Conservation (phyloP, 2,888 invertebrate genomes). For the Ceramica pisi region DNA sequence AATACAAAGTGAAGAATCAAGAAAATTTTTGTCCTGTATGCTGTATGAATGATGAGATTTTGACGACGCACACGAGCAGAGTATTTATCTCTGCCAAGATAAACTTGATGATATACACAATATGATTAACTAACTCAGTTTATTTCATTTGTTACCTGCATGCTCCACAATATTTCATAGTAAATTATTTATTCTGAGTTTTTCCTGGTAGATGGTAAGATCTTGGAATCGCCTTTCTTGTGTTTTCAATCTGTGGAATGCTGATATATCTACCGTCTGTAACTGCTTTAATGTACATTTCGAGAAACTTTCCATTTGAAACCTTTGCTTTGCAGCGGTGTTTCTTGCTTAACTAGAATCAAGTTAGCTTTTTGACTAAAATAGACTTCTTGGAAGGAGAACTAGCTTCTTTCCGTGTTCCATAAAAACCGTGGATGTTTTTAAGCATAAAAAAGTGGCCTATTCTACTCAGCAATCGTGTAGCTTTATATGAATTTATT, state of each 20-base stretch:
- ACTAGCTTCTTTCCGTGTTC: no score
- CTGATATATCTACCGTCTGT: neutral
- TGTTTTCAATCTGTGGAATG: neutral
- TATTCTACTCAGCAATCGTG: no score
- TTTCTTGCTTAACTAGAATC: no score
- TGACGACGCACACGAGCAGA: neutral
- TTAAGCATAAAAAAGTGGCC: no score
- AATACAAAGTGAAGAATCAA: neutral
- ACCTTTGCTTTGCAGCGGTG: neutral
- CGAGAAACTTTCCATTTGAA: neutral
- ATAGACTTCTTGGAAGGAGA: no score
- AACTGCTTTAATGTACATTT: neutral
- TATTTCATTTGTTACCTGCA: neutral
- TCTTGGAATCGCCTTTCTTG: neutral
- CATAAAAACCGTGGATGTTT: no score
- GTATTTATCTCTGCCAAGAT: neutral
- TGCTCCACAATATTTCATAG: neutral
- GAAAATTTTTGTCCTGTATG: neutral
- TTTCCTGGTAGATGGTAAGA: neutral
- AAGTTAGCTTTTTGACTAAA: no score
- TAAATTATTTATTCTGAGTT: neutral
- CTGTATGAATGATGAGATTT: slow-evolving; percentile 2
- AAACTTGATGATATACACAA: neutral
- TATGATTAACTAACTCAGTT: neutral
- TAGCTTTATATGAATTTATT: no score